Evolutionary conservation across 2,797 vertebrate species (phyloP).

Genomic region (Tapirus indicus): DNA sequence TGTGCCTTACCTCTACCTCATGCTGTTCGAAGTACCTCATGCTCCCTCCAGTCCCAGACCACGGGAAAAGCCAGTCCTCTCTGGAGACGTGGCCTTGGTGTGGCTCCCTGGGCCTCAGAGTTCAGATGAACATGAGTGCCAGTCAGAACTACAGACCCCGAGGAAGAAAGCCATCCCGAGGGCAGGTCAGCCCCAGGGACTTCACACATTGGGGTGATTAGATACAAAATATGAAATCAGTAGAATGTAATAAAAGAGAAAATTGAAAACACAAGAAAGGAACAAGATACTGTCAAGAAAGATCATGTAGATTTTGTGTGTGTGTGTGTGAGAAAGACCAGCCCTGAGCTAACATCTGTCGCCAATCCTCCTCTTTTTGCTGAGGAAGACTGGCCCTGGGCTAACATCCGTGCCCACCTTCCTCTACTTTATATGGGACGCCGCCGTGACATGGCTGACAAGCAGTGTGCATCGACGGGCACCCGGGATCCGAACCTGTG

Average conservation of each 20-base stretch:
- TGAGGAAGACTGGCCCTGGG: no score
- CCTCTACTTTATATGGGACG: no score
- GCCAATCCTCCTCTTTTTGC: no score
- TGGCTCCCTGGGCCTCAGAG: not conserved
- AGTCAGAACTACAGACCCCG: fast-evolving
- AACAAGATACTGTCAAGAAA: not conserved
- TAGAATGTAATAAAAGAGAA: not conserved
- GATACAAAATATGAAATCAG: not conserved
- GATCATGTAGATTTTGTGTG: no score
- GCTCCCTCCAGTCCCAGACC: not conserved
- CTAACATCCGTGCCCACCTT: no score
- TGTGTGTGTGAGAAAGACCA: no score
- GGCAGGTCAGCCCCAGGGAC: not conserved
- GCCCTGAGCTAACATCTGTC: no score
- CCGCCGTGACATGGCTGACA: no score
- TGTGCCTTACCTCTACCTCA: not conserved
- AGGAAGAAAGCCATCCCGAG: not conserved
- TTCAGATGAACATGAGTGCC: fast-evolving
- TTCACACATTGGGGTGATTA: not conserved
- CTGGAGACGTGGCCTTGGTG: not conserved
- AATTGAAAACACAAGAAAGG: not conserved
- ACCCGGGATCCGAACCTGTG: no score
- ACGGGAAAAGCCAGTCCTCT: not conserved
- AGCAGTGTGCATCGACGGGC: no score
- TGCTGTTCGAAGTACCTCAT: not conserved